A percentile compares a stretch with the other conserved stretches of the same genome.
These are phyloP conservation scores for Synaphobranchus kaupii DNA, from an alignment of 2,797 vertebrate genomes.

Conservation along the genomic window DNA sequence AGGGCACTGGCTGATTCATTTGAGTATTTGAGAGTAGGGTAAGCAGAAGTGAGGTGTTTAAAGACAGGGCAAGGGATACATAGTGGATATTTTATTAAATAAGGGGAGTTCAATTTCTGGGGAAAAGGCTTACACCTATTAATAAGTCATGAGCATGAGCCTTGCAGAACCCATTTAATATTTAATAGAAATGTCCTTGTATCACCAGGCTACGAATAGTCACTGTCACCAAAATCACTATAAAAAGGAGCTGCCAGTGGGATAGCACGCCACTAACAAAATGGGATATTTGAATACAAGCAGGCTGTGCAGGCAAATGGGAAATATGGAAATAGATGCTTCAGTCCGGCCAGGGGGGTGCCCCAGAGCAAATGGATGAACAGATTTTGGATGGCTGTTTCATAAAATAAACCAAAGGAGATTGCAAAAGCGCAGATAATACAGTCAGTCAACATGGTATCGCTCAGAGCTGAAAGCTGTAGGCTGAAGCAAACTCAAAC, in stretches of 20 bases:
- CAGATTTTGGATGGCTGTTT: slow-evolving; percentile 48
- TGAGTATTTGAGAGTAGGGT: neutral
- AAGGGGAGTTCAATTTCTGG: slow-evolving; percentile 5
- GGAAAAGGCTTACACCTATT: slow-evolving; percentile 9
- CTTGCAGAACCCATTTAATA: slow-evolving; percentile 20
- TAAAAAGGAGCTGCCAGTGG: slow-evolving; percentile 19
- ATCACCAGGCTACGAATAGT: slow-evolving; percentile 39
- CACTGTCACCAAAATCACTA: slow-evolving; percentile 28
- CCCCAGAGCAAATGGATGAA: slow-evolving; percentile 49
- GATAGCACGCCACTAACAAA: slow-evolving; percentile 9
- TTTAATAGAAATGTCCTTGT: slow-evolving; percentile 17
- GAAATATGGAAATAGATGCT: slow-evolving; percentile 42
- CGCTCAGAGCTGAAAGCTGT: slow-evolving; percentile 21
- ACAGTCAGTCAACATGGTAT: slow-evolving; percentile 23
- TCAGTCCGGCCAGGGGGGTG: slow-evolving; percentile 50
- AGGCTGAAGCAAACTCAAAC: slow-evolving; percentile 5
- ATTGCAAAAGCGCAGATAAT: slow-evolving; percentile 38
- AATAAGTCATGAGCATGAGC: neutral
- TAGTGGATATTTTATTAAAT: neutral
- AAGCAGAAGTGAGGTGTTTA: neutral
- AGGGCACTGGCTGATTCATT: neutral
- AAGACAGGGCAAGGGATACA: neutral
- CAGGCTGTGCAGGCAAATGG: slow-evolving; percentile 36
- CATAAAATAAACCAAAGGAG: slow-evolving; percentile 63
- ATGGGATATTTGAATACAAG: slow-evolving; percentile 38